Conservation (phyloP, 2,113 vertebrate genomes). For the Chionomys nivalis region DNA sequence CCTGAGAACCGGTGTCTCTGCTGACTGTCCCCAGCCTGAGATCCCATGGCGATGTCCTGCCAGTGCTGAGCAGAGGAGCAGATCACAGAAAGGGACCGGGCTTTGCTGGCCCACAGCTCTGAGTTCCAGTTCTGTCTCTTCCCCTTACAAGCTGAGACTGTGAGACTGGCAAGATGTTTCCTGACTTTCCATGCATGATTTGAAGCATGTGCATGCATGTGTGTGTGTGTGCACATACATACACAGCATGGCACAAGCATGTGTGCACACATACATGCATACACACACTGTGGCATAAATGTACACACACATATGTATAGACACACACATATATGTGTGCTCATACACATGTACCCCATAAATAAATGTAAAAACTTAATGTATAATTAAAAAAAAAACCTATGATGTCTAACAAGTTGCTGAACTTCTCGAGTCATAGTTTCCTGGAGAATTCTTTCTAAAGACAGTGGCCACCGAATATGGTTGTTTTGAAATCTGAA, state of each 20-base stretch:
- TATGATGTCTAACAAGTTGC: background rate
- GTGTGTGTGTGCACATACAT: background rate
- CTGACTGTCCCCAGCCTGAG: background rate
- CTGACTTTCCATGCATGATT: background rate
- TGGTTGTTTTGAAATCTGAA: background rate
- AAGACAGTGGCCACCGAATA: background rate
- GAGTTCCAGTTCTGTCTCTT: background rate
- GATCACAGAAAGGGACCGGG: background rate
- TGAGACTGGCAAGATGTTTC: background rate
- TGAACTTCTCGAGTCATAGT: constrained; percentile 13
- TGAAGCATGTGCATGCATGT: no score
- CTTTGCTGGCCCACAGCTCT: background rate
- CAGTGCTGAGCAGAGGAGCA: background rate
- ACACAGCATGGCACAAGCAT: background rate
- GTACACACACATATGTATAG: background rate
- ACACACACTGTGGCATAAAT: no score
- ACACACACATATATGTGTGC: background rate
- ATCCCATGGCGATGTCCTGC: background rate
- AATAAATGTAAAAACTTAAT: background rate
- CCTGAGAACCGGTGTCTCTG: constrained; percentile 27
- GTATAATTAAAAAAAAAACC: background rate
- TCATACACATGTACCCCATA: background rate
- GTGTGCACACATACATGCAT: no score
- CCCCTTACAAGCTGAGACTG: background rate
- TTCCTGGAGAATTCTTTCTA: background rate